Percentiles rank a stretch among this genome's conserved stretches.
These are phyloP conservation scores for Rhynchotus rufescens DNA, from an alignment of 2,797 vertebrate genomes.

Conservation along the genomic window DNA sequence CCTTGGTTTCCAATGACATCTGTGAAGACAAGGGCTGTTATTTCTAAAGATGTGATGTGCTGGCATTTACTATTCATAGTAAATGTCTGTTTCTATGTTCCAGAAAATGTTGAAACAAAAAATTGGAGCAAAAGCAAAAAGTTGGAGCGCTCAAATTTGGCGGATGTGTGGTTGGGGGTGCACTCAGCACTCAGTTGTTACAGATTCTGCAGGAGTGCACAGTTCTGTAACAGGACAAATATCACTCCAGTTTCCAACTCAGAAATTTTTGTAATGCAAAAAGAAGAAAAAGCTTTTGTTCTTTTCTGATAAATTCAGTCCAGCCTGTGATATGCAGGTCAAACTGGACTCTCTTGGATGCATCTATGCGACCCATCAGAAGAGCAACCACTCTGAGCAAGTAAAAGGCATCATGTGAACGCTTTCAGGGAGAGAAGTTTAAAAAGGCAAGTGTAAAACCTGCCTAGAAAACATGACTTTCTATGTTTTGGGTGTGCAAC, in stretches of 20 bases:
- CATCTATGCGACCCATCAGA: not conserved
- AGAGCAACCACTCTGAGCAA: not conserved
- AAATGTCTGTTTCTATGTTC: not conserved
- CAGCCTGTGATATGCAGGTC: not conserved
- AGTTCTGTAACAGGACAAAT: not conserved
- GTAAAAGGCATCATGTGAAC: not conserved
- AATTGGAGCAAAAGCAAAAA: not conserved
- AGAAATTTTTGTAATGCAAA: not conserved
- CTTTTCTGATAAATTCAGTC: not conserved
- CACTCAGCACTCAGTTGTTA: not conserved
- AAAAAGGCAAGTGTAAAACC: not conserved
- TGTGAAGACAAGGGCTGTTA: not conserved
- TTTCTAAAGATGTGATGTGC: not conserved
- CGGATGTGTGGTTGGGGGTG: not conserved
- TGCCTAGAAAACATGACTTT: not conserved
- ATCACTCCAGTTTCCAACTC: not conserved
- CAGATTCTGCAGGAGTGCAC: not conserved
- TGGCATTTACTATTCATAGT: not conserved
- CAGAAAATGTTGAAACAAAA: not conserved
- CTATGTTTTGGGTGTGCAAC: not conserved
- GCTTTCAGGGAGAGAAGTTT: not conserved
- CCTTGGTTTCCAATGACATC: not conserved
- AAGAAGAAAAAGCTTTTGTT: not conserved
- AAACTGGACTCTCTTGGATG: not conserved
- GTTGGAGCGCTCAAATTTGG: not conserved